phyloP scores from a whole-genome alignment of 2,888 invertebrate species.

The Elgonia sp. region DNA sequence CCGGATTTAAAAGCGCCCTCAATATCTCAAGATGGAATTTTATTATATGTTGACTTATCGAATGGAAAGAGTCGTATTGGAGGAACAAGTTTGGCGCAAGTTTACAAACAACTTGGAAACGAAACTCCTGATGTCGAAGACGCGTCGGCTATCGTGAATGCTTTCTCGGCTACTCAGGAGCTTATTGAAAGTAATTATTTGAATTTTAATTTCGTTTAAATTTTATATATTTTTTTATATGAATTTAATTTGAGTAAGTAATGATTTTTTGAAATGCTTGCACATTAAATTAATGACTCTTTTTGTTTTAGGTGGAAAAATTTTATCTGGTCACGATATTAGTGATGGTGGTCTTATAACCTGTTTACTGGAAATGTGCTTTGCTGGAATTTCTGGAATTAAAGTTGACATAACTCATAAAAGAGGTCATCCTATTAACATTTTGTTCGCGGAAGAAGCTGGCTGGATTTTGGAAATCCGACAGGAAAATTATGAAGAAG shows the following conservation, averaged over 20 bases:
- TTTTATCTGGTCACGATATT: conserved; percentile 96
- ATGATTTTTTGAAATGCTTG: no score
- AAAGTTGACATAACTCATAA: conserved; percentile 89
- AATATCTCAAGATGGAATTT: conserved; percentile 88
- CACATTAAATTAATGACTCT: no score
- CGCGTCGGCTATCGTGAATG: conserved; percentile 90
- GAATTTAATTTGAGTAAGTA: no score
- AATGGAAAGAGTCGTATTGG: conserved; percentile 93
- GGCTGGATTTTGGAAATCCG: conserved; percentile 94
- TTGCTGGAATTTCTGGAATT: conserved; percentile 95
- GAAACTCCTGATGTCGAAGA: conserved; percentile 93
- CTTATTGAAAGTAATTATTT: conserved; percentile 90
- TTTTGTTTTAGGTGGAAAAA: conserved; percentile 88
- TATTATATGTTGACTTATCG: conserved; percentile 94
- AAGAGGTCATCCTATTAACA: conserved; percentile 89
- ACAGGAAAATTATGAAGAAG: conserved; percentile 88
- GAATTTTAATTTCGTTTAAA: neutral
- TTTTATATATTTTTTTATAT: no score
- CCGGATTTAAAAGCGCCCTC: conserved; percentile 94
- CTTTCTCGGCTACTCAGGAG: conserved; percentile 95
- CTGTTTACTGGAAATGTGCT: conserved; percentile 97
- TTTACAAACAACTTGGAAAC: conserved; percentile 94
- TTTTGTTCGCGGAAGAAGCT: conserved; percentile 94
- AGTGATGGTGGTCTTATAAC: conserved; percentile 98
- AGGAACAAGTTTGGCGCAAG: conserved; percentile 97